Conservation (phyloP, 2,888 invertebrate species). For the Torymus aiolomorphi region DNA sequence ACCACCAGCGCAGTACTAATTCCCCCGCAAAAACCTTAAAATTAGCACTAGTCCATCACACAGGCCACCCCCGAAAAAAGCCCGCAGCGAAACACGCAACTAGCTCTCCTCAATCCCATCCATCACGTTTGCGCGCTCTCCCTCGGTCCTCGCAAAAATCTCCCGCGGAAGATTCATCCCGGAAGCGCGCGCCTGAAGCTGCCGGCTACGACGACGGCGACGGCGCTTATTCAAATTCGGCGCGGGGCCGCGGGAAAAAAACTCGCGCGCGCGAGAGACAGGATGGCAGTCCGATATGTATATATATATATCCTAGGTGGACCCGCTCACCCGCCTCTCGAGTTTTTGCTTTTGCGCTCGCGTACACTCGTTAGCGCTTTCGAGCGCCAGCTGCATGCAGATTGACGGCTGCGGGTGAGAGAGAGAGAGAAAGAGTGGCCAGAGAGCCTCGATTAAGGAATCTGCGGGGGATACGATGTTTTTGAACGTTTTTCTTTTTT, state of each 20-base stretch:
- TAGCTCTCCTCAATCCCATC: too few relatives aligned
- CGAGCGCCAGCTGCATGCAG: conserved; percentile 51
- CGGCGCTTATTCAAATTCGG: conserved; percentile 40
- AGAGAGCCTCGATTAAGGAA: conserved; percentile 12
- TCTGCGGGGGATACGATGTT: not conserved
- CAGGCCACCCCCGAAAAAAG: too few relatives aligned
- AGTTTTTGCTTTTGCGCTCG: conserved; percentile 22
- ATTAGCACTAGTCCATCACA: too few relatives aligned
- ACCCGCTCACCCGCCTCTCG: conserved; percentile 1
- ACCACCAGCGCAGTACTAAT: too few relatives aligned
- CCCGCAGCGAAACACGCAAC: too few relatives aligned
- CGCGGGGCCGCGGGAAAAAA: not conserved
- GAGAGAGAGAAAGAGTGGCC: conserved; percentile 5
- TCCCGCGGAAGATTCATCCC: too few relatives aligned
- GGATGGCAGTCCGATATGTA: conserved; percentile 32
- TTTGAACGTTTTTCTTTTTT: not conserved
- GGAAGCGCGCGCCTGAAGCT: too few relatives aligned
- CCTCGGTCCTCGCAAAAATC: too few relatives aligned
- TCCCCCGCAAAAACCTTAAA: too few relatives aligned
- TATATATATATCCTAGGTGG: not conserved
- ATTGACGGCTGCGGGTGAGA: conserved; percentile 17
- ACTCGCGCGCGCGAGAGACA: conserved; percentile 12
- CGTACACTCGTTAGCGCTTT: conserved; percentile 50
- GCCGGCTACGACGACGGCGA: not conserved
- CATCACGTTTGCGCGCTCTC: too few relatives aligned